phyloP scores from a whole-genome alignment of 2,113 vertebrate genomes.

The Oceanodroma tethys region DNA sequence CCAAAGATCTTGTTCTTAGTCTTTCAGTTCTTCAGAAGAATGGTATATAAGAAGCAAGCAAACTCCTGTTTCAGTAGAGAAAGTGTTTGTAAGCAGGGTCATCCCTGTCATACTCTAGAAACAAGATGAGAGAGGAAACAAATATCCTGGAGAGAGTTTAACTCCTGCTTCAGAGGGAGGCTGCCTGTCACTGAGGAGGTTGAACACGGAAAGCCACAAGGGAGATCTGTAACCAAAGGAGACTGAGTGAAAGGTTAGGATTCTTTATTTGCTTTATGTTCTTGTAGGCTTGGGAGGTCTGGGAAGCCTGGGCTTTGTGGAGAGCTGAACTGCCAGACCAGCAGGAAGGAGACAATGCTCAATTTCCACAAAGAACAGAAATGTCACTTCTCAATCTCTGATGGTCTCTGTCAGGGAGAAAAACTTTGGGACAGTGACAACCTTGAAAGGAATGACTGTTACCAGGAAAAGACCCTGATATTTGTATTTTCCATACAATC shows the following conservation, averaged over 20 bases:
- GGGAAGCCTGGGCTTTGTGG: background rate
- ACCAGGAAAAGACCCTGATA: background rate
- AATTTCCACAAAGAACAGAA: background rate
- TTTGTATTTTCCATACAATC: background rate
- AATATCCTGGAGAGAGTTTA: background rate
- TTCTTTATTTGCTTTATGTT: background rate
- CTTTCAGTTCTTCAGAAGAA: slow-evolving; percentile 9
- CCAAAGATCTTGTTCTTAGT: background rate
- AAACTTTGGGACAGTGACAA: background rate
- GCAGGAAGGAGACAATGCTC: fast-evolving
- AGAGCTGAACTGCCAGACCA: background rate
- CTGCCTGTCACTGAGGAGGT: background rate
- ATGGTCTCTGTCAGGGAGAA: background rate
- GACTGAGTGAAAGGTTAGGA: background rate
- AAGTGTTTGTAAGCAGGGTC: background rate
- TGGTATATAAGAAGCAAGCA: background rate
- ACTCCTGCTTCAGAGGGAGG: background rate
- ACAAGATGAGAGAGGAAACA: background rate
- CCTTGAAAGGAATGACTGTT: background rate
- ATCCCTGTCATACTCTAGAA: background rate
- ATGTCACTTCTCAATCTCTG: background rate
- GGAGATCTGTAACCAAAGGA: background rate
- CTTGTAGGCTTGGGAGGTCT: background rate
- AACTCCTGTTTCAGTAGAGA: background rate
- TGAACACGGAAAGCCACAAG: background rate